Percentiles rank a stretch among this genome's conserved stretches.
Evolutionary conservation across 2,888 invertebrate species (phyloP).

Genomic region (Metalampra italica): DNA sequence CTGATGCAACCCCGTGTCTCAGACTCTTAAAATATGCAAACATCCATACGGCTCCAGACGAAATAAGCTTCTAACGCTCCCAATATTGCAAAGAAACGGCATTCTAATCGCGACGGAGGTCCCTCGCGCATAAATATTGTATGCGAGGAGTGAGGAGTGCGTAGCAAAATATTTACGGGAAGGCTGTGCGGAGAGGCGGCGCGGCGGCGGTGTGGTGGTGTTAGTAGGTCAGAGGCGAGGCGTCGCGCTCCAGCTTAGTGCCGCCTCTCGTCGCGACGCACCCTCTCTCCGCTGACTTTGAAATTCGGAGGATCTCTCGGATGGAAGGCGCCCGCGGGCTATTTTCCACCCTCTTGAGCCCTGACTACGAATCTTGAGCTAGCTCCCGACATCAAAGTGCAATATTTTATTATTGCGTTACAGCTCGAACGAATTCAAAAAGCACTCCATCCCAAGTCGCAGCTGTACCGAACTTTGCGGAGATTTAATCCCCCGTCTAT

Average conservation of each 20-base stretch:
- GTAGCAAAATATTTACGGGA: constrained; percentile 56
- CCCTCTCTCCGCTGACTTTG: constrained; percentile 28
- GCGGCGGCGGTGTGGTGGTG: constrained; percentile 29
- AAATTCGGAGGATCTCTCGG: constrained; percentile 34
- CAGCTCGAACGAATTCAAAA: constrained; percentile 39
- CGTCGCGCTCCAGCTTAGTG: constrained; percentile 45
- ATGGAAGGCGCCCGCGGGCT: constrained; percentile 38
- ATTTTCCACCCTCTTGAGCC: constrained; percentile 51
- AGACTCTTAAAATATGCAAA: constrained; percentile 58
- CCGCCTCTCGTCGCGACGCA: constrained; percentile 47
- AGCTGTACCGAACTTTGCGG: constrained; percentile 25
- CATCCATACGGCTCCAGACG: constrained; percentile 45
- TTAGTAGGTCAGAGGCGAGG: constrained; percentile 64
- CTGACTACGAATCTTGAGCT: constrained; percentile 25
- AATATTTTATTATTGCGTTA: constrained; percentile 62
- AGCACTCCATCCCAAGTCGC: constrained; percentile 24
- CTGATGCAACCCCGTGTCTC: constrained; percentile 29
- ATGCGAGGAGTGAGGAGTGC: constrained; percentile 43
- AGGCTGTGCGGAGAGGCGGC: constrained; percentile 23
- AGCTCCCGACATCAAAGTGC: constrained; percentile 62
- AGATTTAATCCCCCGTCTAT: constrained; percentile 50
- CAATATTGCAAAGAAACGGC: constrained; percentile 60
- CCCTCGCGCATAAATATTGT: constrained; percentile 66
- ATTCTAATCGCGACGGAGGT: constrained; percentile 60
- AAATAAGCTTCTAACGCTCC: constrained; percentile 49